Evolutionary conservation across 2,113 vertebrate genomes (phyloP).

Genomic region (Panurus biarmicus): DNA sequence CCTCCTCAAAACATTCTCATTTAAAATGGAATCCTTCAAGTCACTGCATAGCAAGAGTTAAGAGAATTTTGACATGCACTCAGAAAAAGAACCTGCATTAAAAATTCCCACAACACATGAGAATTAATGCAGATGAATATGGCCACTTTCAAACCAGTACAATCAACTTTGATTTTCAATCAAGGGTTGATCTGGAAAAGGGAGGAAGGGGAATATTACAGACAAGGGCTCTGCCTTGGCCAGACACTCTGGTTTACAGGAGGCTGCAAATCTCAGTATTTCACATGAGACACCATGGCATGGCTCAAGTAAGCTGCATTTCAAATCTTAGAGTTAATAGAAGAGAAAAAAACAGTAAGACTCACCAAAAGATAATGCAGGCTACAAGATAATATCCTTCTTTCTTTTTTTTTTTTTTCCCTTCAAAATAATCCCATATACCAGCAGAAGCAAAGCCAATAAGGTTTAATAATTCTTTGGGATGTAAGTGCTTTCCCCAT

Average conservation of each 20-base stretch:
- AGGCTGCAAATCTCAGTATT: background rate
- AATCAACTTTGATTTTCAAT: conserved; percentile 54
- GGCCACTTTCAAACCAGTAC: conserved; percentile 7
- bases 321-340: conserved; percentile 6
- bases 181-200: conserved; percentile 31
- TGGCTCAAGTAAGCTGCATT: background rate
- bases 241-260: background rate
- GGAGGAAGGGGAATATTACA: background rate
- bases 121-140: conserved; percentile 18
- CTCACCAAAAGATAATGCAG: background rate
- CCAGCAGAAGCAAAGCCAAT: conserved; percentile 11
- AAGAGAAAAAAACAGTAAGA: background rate
- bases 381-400: background rate
- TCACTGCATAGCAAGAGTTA: conserved; percentile 15
- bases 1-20: background rate
- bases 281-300: background rate
- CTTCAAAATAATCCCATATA: background rate
- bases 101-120: background rate
- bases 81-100: background rate
- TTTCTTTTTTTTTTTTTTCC: background rate
- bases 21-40: background rate
- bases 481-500: background rate
- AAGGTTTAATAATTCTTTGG: background rate
- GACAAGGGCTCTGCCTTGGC: background rate
- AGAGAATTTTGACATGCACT: conserved; percentile 2